Base-by-base conservation (phyloP, 2,113 vertebrate species). In the Bubo scandiacus region DNA sequence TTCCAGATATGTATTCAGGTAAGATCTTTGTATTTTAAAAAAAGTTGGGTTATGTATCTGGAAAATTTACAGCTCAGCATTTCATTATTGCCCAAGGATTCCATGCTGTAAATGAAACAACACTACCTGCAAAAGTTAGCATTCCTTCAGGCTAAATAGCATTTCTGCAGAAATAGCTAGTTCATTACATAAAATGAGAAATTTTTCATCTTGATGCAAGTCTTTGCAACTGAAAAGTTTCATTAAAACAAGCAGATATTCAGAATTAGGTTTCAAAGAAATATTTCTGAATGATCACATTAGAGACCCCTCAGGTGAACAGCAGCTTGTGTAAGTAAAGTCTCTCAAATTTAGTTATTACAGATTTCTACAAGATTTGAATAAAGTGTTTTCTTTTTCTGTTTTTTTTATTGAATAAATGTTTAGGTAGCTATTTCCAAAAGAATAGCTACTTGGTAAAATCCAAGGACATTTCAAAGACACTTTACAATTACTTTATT, bases 401-500 rank as follows among this genome's bases (percentile, higher is more conserved):
- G 40, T 23, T 57, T 3, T 23, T 15, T 62, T 52, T 71, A 79
- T 80, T 85, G 54, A 58, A 77, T 38, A 40, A 21, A 80, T 20
- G 12, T 19, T 78, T 78, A 74, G n/a, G 66, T 27, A 87, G 63
- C 13, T 88, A 42, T 38, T 85, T 52, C 42, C 75, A 45, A 81
- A 94, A 78, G 17, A 74, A 65, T 12, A 92, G 43, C 86, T 82
- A 26, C 45, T 71, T 78, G n/a, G 66, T 81, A 43, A 87, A 86
- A 92, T 13, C 29, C 57, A 93, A 95, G 67, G 45, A 68, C 66
- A 93, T 92, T 10, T 68, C 49, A 78, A 92, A 95, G 61, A 52
- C 49, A 62, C 65, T 91, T 87, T 51, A 67, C 25, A 63, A 65
- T n/a, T 92, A 80, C 90, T 95, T 88, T 86, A 72, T 81, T 93